Conservation (phyloP, 2,797 vertebrate genomes). For the Lagocephalus sceleratus region DNA sequence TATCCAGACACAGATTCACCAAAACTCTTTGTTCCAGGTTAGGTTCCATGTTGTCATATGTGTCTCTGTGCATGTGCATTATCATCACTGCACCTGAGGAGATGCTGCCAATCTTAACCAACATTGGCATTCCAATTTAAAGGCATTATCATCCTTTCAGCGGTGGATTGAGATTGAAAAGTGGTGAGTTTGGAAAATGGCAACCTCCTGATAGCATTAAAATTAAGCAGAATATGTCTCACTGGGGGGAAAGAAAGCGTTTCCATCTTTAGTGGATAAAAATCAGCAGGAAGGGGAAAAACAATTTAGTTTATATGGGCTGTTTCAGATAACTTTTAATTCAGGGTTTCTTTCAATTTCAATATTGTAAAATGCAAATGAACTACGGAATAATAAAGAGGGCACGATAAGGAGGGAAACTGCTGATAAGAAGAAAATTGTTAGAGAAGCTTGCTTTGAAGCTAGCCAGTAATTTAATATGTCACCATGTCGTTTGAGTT, state of each 20-base stretch:
- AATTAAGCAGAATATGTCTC: constrained; percentile 37
- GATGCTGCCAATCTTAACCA: too few relatives aligned
- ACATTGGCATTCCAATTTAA: too few relatives aligned
- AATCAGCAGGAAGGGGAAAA: constrained; percentile 32
- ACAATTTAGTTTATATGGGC: constrained; percentile 41
- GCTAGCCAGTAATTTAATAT: constrained; percentile 37
- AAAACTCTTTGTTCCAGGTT: too few relatives aligned
- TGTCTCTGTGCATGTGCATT: too few relatives aligned
- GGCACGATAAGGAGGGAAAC: constrained; percentile 57
- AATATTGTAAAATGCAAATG: constrained; percentile 50
- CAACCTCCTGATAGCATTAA: constrained; percentile 31
- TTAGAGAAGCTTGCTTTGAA: constrained; percentile 61
- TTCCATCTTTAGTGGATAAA: constrained; percentile 29
- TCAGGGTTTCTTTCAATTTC: constrained; percentile 39
- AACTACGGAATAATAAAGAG: constrained; percentile 54
- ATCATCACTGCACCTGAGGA: too few relatives aligned
- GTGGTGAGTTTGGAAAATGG: constrained; percentile 10
- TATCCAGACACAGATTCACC: too few relatives aligned
- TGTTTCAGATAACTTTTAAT: constrained; percentile 51
- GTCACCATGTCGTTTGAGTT: constrained; percentile 9
- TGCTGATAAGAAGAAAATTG: constrained; percentile 66
- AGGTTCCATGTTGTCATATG: too few relatives aligned
- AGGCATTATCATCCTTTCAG: too few relatives aligned
- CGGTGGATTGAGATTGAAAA: too few relatives aligned
- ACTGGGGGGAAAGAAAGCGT: constrained; percentile 24